Evolutionary conservation across 2,797 vertebrate genomes (phyloP), one percentile per base, ranked within the genome.

Genomic region (Acanthurus lineatus): DNA sequence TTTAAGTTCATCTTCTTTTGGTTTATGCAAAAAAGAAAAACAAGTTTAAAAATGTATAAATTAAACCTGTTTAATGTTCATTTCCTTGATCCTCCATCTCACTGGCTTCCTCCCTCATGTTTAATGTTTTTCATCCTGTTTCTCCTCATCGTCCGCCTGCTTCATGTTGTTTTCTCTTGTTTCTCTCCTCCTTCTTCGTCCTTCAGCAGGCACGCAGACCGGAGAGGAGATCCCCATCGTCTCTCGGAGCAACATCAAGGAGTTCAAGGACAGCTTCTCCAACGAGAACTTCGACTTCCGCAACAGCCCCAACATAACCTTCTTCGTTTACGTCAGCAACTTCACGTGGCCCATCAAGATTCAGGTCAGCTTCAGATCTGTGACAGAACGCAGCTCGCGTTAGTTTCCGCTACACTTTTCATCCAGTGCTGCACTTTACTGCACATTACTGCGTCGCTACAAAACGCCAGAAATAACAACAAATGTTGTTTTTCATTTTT

Each of bases 311-410:
- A 99, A 99, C 94, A 99, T 99, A 70, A 99, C 98, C 0, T 99
- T 99, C 95, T 99, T 97, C 2, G 98, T 99, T 69, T 99, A 99
- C 0, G 97, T 99, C 95, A 99, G 97, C 94, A 99, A 99, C 94
- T 99, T 99, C 92, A 99, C 97, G 1, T 99, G 98, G 98, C 97
- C 98, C 2, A 98, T 99, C 62, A 99, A 99, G 94, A 99, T 99
- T 77, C 98, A 99, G 92, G 98, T 99, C 92, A 84, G 94, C 22
- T 49, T 76, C 10, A 1, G 1, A 25, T 6, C 25, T 28, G 28
- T 28, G 28, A 28, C 28, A 28, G 28, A 28, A 28, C 28, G 4
- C 28, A 28, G 28, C 28, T 28, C 4, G 4, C 2, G 28, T 28
- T 28, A 28, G 28, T 28, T 28, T 28, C 28, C 4, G 2, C 28